A percentile compares a stretch with the other conserved stretches of the same genome.
These are phyloP conservation scores for Silurus glanis DNA, from an alignment of 2,113 vertebrate species.

Conservation along the genomic window DNA sequence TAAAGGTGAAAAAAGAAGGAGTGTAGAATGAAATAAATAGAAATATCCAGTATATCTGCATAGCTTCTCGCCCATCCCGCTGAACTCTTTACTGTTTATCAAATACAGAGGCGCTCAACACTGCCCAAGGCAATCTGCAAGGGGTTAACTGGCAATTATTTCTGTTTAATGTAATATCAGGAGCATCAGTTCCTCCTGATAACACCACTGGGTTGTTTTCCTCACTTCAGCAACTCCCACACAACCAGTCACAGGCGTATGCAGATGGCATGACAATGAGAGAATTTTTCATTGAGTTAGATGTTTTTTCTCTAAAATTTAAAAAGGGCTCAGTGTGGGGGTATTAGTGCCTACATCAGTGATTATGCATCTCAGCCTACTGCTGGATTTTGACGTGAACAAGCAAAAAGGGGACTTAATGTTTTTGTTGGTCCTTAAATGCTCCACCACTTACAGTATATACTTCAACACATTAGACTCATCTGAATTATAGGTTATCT, in stretches of 20 bases:
- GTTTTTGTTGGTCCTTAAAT: neutral
- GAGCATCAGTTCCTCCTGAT: conserved; percentile 28
- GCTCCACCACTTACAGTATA: neutral
- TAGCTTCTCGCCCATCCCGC: conserved; percentile 42
- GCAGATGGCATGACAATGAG: conserved; percentile 46
- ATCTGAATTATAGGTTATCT: neutral
- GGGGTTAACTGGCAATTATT: conserved; percentile 52
- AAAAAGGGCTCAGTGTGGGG: neutral
- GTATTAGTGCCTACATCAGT: neutral
- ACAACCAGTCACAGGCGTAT: conserved; percentile 32
- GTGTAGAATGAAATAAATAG: conserved; percentile 35
- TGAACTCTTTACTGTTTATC: conserved; percentile 22
- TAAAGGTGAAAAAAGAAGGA: conserved; percentile 31
- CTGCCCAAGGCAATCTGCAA: conserved; percentile 49
- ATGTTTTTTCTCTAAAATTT: conserved; percentile 10
- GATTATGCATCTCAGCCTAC: neutral
- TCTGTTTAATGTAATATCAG: conserved; percentile 49
- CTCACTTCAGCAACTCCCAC: conserved; percentile 37
- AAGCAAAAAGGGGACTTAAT: neutral
- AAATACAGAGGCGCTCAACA: conserved; percentile 29
- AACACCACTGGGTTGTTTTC: conserved; percentile 24
- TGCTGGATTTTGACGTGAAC: conserved; percentile 18
- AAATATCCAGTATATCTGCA: conserved; percentile 45
- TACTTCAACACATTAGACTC: neutral
- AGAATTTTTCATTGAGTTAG: conserved; percentile 24